Evolutionary conservation across 2,797 vertebrate genomes (phyloP), one percentile per base, ranked within the genome.

Genomic region (Sphenopsis melanotis): DNA sequence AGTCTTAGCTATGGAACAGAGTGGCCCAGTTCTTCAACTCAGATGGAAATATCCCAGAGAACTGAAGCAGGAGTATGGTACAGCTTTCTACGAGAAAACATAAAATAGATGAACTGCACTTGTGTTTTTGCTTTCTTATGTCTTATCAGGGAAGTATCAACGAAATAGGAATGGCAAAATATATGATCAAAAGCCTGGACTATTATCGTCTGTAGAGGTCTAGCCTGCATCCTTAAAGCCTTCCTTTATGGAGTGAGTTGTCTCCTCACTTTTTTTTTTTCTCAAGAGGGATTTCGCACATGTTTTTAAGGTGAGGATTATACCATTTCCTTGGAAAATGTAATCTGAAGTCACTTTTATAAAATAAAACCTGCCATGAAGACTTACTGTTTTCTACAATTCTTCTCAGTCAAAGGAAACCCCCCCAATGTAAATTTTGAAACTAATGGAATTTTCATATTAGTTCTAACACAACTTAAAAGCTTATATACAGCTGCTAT

Each of bases 211-310:
- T 52, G 6, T 27, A 53, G 29, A 87, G 4, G 3, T 82, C 66
- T 68, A 65, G 6, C 19, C 44, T 22, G 6, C 4, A 5, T 56
- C 17, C 81, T 89, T 42, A 83, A 55, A 77, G 1, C 12, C 36
- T 63, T 88, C 7, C 11, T 37, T 32, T 88, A 46, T 3, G 32
- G 10, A 36, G 3, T 0, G 0, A 69, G n/a, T 32, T 78, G 10
- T 16, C 20, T 68, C 12, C 15, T 72, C 53, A 30, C 2, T 39
- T 0, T n/a, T 5, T 50, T 90, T 71, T 90, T 71, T 83, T 50
- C 30, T 12, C 20, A 57, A 50, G 19, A 57, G 10, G 12, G 2
- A 44, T 41, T 0, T n/a, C n/a, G 0, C 1, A 66, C 64, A 32
- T 5, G 4, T 76, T 91, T 81, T 70, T 50, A 87, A 69, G 8